These are phyloP conservation scores for Strigops habroptila DNA, from an alignment of 2,113 vertebrate species.

Conservation along the genomic window DNA sequence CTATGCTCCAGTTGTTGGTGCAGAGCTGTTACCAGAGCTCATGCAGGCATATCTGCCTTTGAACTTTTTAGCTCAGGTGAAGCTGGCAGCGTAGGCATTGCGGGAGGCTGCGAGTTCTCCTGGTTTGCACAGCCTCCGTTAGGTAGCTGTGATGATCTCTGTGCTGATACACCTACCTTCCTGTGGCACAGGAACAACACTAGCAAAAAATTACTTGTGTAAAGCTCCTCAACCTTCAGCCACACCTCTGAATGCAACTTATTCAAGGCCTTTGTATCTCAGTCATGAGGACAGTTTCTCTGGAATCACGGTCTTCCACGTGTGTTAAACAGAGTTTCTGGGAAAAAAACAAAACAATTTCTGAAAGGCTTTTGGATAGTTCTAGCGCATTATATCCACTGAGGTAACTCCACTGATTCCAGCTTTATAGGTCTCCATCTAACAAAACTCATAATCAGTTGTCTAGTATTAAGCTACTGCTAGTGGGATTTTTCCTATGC, in stretches of 20 bases:
- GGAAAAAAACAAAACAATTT: background rate
- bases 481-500: background rate
- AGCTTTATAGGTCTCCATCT: background rate
- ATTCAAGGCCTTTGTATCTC: accelerated
- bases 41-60: background rate
- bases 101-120: constrained; percentile 15
- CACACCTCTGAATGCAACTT: background rate
- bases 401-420: background rate
- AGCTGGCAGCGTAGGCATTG: constrained; percentile 4
- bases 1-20: background rate
- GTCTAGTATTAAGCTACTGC: background rate
- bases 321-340: background rate
- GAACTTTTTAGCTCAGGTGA: constrained; percentile 12
- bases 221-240: background rate
- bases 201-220: background rate
- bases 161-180: constrained; percentile 9
- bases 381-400: background rate
- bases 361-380: background rate
- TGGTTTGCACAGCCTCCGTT: background rate
- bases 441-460: background rate
- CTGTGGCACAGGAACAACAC: background rate
- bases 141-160: constrained; percentile 14
- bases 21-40: background rate
- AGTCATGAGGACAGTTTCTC: background rate
- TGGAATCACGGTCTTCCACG: accelerated